Base-by-base conservation (phyloP, 2,797 vertebrate species). In the Lepilemur septentrionalis region DNA sequence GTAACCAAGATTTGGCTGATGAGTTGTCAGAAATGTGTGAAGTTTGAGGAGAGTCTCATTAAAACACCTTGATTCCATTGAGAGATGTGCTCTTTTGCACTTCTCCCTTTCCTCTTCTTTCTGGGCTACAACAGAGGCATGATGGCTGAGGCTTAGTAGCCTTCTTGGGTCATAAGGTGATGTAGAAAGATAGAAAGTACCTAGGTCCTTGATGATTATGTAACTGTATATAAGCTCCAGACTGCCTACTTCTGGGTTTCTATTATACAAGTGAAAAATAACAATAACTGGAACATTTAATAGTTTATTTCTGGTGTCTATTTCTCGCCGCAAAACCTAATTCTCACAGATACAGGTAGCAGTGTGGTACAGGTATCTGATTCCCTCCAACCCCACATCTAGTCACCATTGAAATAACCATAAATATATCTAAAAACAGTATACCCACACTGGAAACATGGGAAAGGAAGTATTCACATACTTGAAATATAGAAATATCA, bases 231-330 rank as follows among this genome's bases (percentile, higher is more conserved):
- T 75, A 72, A 28, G 55, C 57, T 89, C 65, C 55, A 88, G 63
- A 52, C 30, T 80, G 25, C 30, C 59, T 76, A 5, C 43, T 94
- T 84, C 32, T 76, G 46, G 32, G 23, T 95, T 70, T 83, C n/a
- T 93, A 82, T 93, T 79, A 78, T 76, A 72, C 61, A 61, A 83
- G n/a, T 82, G 35, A 88, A 92, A 95, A 94, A 75, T 87, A 83
- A n/a, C 75, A 86, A 23, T 93, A 75, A 7, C 80, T 83, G 55
- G 57, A 86, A 83, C 38, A 43, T 38, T 43, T 22, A 67, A 32
- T 9, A 18, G 65, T 67, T 90, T 79, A 65, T 93, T 91, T 94
- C 25, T 65, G 52, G n/a, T 72, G 13, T 88, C 76, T 59, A 3
- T 86, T 90, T 76, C 43, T 75, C 92, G 13, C 32, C 80, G 14